Evolutionary conservation across 1,140 invertebrate genomes (phyloP).

Genomic region (Drosophila bocki): DNA sequence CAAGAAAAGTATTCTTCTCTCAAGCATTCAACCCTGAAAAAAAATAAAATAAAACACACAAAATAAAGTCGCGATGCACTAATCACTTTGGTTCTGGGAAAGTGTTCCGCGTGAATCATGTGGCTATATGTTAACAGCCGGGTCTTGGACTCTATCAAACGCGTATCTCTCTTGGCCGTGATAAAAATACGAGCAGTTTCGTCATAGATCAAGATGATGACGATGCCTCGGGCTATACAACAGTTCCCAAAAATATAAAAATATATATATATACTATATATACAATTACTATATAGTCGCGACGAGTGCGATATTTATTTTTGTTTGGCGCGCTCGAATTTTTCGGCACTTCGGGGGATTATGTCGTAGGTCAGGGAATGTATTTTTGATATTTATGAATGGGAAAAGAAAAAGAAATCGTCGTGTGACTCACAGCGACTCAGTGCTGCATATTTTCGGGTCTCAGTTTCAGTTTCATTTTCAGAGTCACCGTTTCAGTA

Average conservation of each 20-base stretch:
- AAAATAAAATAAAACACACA: neutral
- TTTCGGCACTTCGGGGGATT: constrained; percentile 24
- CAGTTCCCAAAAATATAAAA: neutral
- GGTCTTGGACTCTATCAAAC: constrained; percentile 23
- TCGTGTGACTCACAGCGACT: constrained; percentile 22
- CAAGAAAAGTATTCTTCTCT: neutral
- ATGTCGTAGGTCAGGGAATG: constrained; percentile 72
- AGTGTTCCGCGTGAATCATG: constrained; percentile 40
- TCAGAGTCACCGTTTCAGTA: neutral
- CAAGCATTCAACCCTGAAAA: neutral
- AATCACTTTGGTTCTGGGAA: constrained; percentile 43
- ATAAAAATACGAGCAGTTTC: constrained; percentile 62
- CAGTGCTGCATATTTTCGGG: constrained; percentile 37
- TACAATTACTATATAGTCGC: constrained; percentile 17
- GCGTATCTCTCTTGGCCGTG: constrained; percentile 32
- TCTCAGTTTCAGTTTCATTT: constrained; percentile 16
- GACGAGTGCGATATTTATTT: constrained; percentile 16
- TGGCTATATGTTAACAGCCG: constrained; percentile 21
- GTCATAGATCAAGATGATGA: constrained; percentile 51
- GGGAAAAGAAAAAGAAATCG: constrained; percentile 37
- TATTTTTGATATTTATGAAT: constrained; percentile 27
- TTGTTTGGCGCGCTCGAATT: constrained; percentile 14
- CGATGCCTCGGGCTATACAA: constrained; percentile 14
- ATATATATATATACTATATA: constrained; percentile 5
- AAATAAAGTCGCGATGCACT: constrained; percentile 16